Percentiles rank a stretch among this genome's conserved stretches.
Evolutionary conservation across 2,797 vertebrate genomes (phyloP).

Genomic region (Parauchenoglanis ngamensis): DNA sequence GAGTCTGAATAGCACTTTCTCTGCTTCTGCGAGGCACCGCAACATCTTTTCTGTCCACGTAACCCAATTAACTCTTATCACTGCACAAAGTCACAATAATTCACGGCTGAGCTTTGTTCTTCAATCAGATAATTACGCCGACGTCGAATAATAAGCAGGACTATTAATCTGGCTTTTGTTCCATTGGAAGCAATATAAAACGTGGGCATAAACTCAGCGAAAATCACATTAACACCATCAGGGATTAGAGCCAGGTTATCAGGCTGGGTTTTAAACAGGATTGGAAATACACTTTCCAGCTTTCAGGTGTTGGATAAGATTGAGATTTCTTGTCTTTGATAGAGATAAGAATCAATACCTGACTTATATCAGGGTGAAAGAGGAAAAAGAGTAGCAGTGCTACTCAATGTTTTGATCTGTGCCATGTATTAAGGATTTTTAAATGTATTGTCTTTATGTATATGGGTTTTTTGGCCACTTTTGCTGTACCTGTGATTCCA

Average conservation of each 20-base stretch:
- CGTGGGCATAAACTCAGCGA: slow-evolving; percentile 21
- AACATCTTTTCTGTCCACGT: slow-evolving; percentile 27
- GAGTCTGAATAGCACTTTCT: slow-evolving; percentile 7
- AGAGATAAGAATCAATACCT: neutral
- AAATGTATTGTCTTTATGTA: neutral
- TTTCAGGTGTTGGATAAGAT: slow-evolving; percentile 9
- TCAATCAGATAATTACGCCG: slow-evolving; percentile 37
- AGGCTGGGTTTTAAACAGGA: neutral
- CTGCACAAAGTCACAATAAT: slow-evolving; percentile 34
- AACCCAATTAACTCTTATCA: slow-evolving; percentile 50
- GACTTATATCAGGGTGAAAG: neutral
- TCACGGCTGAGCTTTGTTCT: slow-evolving; percentile 20
- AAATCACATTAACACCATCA: slow-evolving; percentile 39
- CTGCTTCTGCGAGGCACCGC: neutral
- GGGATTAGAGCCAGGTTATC: slow-evolving; percentile 35
- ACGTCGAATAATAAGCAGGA: slow-evolving; percentile 22
- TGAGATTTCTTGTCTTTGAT: slow-evolving; percentile 17
- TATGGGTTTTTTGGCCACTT: neutral
- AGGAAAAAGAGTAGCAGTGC: neutral
- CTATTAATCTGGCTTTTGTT: slow-evolving; percentile 48
- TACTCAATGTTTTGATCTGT: neutral
- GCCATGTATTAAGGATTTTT: neutral
- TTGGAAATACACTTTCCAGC: neutral
- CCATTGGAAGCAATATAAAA: slow-evolving; percentile 36
- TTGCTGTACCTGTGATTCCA: neutral